phyloP scores from a whole-genome alignment of 2,797 vertebrate species.

The Tympanoctomys barrerae region DNA sequence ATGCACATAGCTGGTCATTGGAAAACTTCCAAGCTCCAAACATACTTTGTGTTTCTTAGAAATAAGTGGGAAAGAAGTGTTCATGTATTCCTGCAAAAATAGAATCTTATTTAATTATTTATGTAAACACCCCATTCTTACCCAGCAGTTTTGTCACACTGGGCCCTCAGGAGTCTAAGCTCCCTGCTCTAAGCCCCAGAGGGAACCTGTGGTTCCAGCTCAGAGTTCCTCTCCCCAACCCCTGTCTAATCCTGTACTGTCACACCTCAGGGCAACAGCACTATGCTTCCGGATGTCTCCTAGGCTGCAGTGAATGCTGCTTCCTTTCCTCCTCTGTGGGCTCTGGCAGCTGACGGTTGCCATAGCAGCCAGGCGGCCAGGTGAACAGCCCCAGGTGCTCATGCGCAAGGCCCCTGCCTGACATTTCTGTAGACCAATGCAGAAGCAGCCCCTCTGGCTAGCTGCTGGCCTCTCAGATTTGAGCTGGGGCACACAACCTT shows the following conservation, averaged over 20 bases:
- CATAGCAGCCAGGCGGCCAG: conserved; percentile 65
- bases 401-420: background rate
- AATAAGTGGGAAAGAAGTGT: background rate
- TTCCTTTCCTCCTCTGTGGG: background rate
- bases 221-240: background rate
- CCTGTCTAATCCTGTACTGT: accelerated
- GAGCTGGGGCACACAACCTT: accelerated
- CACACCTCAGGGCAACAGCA: background rate
- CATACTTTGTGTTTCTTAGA: background rate
- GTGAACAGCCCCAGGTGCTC: background rate
- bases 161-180: background rate
- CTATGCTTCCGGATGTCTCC: accelerated
- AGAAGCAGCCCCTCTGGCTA: background rate
- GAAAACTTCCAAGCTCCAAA: background rate
- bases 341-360: background rate
- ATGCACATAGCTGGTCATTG: background rate
- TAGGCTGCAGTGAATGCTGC: background rate
- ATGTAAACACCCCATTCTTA: background rate
- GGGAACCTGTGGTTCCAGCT: accelerated
- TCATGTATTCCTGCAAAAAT: background rate
- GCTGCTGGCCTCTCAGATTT: background rate
- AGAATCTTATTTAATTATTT: conserved; percentile 21
- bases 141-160: background rate
- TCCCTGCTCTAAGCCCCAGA: background rate
- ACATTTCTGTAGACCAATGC: background rate